Evolutionary conservation across 53 echinoderm and acorn worm genomes (phyloP).

Genomic region (Stichopus horrens): DNA sequence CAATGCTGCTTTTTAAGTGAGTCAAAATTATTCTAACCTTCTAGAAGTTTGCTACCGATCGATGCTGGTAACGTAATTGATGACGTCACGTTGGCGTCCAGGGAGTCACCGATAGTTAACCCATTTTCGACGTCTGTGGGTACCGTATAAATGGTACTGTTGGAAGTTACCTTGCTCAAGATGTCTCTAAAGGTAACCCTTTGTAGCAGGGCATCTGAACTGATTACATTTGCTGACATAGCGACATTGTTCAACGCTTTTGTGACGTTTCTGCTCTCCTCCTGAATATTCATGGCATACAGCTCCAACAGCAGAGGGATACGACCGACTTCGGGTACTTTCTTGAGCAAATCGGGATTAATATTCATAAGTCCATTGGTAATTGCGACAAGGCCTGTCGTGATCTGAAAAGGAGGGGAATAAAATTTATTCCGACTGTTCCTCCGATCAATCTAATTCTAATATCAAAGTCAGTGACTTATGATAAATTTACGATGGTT

Average conservation of each 20-base stretch:
- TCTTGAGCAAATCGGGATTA: neutral
- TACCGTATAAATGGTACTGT: neutral
- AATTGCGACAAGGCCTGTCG: neutral
- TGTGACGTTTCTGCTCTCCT: neutral
- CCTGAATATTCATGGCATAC: neutral
- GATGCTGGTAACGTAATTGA: neutral
- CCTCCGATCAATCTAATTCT: no score
- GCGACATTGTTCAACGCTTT: neutral
- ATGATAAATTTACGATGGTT: no score
- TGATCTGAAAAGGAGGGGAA: neutral
- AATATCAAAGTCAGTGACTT: no score
- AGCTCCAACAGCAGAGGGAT: neutral
- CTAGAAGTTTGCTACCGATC: neutral
- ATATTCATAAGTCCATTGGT: slow-evolving; percentile 6
- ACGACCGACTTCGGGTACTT: slow-evolving; percentile 4
- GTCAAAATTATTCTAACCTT: neutral
- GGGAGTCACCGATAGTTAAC: neutral
- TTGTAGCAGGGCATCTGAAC: neutral
- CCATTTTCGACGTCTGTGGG: neutral
- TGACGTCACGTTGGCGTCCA: neutral
- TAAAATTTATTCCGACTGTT: no score
- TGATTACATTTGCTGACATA: neutral
- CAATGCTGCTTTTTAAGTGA: no score
- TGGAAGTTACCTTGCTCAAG: neutral
- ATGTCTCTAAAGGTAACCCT: neutral